Conservation (phyloP, 2,113 vertebrate species). For the Ondatra zibethicus region DNA sequence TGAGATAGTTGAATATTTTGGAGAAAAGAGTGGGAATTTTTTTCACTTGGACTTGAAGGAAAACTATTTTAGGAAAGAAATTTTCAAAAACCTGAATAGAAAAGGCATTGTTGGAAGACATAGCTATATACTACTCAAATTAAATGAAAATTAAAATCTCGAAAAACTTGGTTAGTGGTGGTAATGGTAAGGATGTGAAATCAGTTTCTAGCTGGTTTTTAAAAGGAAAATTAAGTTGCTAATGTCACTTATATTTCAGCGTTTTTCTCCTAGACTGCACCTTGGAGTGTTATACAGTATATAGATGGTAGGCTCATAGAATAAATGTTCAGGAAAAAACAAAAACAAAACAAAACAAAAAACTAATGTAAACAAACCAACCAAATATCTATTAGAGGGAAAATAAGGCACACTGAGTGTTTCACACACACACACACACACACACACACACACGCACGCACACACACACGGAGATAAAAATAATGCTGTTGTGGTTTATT, state of each 20-base stretch:
- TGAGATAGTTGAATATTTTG: not conserved
- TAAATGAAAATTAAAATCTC: not conserved
- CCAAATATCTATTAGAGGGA: not conserved
- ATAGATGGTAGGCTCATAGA: not conserved
- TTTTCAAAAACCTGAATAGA: not conserved
- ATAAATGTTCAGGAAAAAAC: not conserved
- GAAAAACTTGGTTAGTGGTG: not conserved
- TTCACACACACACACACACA: not conserved
- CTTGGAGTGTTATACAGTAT: not conserved
- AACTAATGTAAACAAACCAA: not conserved
- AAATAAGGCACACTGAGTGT: not conserved
- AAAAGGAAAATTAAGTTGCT: not conserved
- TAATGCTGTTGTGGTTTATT: not conserved
- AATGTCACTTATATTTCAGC: not conserved
- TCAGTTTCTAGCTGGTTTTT: conserved; percentile 16
- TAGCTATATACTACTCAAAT: conserved; percentile 12
- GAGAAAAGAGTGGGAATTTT: not conserved
- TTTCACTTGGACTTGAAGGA: not conserved
- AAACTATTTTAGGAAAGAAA: not conserved
- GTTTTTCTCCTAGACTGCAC: not conserved
- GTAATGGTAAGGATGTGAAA: not conserved
- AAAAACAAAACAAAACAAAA: not conserved
- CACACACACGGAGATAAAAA: not conserved
- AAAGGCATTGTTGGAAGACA: not conserved
- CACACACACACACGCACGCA: not conserved